Percentiles rank a stretch among this genome's conserved stretches.
phyloP scores from a whole-genome alignment of 2,888 invertebrate species.

The Agonopterix subpropinquella region DNA sequence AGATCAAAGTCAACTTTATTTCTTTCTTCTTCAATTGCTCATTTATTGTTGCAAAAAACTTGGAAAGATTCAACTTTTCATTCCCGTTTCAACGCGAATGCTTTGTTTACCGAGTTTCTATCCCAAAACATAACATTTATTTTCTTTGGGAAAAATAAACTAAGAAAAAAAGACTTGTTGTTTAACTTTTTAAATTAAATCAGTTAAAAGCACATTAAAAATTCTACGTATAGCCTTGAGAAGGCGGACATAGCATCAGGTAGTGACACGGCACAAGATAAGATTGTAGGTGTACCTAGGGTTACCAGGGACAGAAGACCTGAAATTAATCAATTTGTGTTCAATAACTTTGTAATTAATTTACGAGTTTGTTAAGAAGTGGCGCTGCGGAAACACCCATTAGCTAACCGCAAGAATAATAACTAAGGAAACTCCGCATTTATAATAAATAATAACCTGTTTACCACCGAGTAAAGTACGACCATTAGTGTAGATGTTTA shows the following conservation, averaged over 20 bases:
- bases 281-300: constrained; percentile 12
- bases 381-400: neutral
- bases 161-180: too few species aligned
- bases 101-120: too few species aligned
- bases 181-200: too few species aligned
- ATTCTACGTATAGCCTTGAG: constrained; percentile 17
- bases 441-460: neutral
- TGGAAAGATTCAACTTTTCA: too few species aligned
- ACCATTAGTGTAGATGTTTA: neutral
- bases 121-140: too few species aligned
- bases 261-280: constrained; percentile 15
- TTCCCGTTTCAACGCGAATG: too few species aligned
- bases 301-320: constrained; percentile 12
- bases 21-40: too few species aligned
- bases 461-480: neutral
- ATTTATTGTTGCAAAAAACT: too few species aligned
- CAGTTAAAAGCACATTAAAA: constrained; percentile 10
- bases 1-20: too few species aligned
- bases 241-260: constrained; percentile 26
- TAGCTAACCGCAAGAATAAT: neutral
- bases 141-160: too few species aligned
- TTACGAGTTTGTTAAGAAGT: neutral
- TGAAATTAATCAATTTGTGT: neutral
- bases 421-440: neutral
- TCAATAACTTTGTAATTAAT: neutral